phyloP scores from a whole-genome alignment of 1,140 invertebrate species.

The Formica selysi region DNA sequence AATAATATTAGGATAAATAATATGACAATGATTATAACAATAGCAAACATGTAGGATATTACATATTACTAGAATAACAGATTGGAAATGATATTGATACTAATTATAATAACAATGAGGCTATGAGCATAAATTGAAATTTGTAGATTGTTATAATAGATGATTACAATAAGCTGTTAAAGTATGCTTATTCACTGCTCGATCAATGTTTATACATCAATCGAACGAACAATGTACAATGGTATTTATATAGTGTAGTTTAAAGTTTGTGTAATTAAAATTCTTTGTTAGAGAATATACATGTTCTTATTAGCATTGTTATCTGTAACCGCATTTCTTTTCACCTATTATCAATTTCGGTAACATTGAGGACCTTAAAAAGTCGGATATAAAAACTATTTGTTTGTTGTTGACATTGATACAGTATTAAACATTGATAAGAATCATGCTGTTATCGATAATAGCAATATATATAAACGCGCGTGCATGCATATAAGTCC shows the following conservation, averaged over 20 bases:
- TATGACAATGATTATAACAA: slow-evolving; percentile 26
- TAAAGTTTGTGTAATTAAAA: neutral
- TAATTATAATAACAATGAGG: slow-evolving; percentile 52
- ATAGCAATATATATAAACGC: slow-evolving; percentile 4
- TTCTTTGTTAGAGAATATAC: neutral
- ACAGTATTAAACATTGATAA: neutral
- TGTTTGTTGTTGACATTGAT: slow-evolving; percentile 3
- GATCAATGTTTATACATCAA: slow-evolving; percentile 2
- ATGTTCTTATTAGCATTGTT: neutral
- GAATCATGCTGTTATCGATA: slow-evolving; percentile 30
- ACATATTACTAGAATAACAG: slow-evolving; percentile 26
- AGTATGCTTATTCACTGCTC: slow-evolving; percentile 29
- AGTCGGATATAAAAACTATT: neutral
- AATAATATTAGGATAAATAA: slow-evolving; percentile 23
- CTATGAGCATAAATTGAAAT: slow-evolving; percentile 50
- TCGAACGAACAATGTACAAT: neutral
- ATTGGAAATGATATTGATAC: slow-evolving; percentile 48
- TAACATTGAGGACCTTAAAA: neutral
- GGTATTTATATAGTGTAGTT: neutral
- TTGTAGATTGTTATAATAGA: slow-evolving; percentile 39
- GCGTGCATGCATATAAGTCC: neutral
- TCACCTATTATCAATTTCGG: neutral
- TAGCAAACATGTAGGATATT: slow-evolving; percentile 13
- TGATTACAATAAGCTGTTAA: slow-evolving; percentile 37
- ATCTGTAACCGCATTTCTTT: neutral